These are phyloP conservation scores for Sicus ferrugineus DNA, from an alignment of 2,888 invertebrate genomes.

Conservation along the genomic window DNA sequence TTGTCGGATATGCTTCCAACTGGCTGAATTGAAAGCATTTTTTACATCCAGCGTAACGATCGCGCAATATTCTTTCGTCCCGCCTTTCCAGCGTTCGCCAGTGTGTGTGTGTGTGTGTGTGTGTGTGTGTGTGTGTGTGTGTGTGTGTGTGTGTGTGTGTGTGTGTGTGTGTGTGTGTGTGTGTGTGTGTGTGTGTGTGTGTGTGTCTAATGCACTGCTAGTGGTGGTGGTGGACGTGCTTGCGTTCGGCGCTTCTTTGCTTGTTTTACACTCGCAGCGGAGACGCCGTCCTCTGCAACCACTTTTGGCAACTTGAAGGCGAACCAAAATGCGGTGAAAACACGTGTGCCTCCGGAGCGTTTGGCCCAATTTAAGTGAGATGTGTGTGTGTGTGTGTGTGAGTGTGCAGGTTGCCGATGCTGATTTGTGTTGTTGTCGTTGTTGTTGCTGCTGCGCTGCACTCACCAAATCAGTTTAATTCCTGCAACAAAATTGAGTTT, in stretches of 20 bases:
- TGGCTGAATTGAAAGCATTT: no score
- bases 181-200: not conserved
- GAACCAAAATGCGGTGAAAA: conserved; percentile 44
- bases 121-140: not conserved
- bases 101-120: not conserved
- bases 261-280: not conserved
- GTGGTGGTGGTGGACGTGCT: not conserved
- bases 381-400: not conserved
- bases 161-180: not conserved
- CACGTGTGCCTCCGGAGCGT: not conserved
- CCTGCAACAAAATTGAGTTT: conserved; percentile 50
- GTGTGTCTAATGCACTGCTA: conserved; percentile 12
- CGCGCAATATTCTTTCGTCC: no score
- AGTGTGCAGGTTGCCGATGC: not conserved
- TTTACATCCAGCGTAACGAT: no score
- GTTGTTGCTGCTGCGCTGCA: not conserved
- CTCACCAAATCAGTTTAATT: conserved; percentile 45
- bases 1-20: no score
- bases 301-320: conserved; percentile 44
- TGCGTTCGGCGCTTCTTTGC: not conserved
- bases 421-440: not conserved
- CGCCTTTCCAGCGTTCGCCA: not conserved
- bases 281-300: conserved; percentile 15
- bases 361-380: not conserved
- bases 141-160: not conserved